Conservation (phyloP, 2,113 vertebrate genomes). For the Glareola pratincola region DNA sequence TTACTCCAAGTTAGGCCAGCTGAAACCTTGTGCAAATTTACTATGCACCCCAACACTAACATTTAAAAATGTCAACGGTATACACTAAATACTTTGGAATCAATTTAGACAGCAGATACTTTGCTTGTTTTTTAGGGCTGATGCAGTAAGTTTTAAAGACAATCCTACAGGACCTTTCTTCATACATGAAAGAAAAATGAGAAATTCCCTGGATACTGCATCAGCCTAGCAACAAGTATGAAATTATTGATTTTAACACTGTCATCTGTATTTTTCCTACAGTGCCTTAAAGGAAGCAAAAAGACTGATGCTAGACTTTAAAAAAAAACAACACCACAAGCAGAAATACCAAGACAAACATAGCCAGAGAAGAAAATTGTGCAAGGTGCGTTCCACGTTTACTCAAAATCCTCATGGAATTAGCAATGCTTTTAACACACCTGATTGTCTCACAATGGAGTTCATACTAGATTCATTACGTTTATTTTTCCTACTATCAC, state of each 20-base stretch:
- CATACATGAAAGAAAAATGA: neutral
- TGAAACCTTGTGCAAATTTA: neutral
- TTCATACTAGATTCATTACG: neutral
- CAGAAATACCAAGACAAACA: neutral
- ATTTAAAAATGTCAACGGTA: neutral
- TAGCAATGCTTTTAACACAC: neutral
- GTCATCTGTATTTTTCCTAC: neutral
- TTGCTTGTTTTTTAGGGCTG: neutral
- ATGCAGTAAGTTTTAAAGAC: neutral
- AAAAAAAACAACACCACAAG: neutral
- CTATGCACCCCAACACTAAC: neutral
- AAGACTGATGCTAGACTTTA: neutral
- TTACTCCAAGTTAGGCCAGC: neutral
- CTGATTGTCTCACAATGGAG: neutral
- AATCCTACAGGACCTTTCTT: neutral
- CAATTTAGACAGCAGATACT: neutral
- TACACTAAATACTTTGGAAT: neutral
- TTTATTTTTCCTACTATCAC: neutral
- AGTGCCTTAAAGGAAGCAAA: neutral
- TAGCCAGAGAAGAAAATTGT: neutral
- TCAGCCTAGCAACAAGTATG: neutral
- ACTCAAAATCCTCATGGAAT: neutral
- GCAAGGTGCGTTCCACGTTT: neutral
- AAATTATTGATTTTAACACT: neutral
- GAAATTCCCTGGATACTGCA: neutral